phyloP scores from a whole-genome alignment of 2,888 invertebrate genomes.

The Megalurothrips usitatus region DNA sequence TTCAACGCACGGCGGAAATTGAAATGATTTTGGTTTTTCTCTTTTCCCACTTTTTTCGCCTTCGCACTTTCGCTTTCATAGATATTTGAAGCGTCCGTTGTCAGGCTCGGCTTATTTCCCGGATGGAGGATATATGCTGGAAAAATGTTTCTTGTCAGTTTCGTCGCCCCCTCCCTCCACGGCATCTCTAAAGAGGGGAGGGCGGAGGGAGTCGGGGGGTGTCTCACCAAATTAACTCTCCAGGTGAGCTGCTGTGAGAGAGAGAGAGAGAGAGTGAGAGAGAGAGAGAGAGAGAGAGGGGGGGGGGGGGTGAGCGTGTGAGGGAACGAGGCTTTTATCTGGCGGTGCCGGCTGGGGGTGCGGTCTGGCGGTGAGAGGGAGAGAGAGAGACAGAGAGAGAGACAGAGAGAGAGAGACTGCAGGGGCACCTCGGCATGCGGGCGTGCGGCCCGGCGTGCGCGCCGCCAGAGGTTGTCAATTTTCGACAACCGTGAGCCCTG shows the following conservation, averaged over 20 bases:
- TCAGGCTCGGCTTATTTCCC: too few species aligned
- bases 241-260: background rate
- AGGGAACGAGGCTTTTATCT: background rate
- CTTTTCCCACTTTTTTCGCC: too few species aligned
- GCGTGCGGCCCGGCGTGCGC: too few species aligned
- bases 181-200: background rate
- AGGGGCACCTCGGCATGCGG: background rate
- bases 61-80: too few species aligned
- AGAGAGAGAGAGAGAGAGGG: background rate
- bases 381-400: conserved; percentile 9
- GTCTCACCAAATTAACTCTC: background rate
- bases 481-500: background rate
- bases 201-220: background rate
- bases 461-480: too few species aligned
- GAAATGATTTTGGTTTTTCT: too few species aligned
- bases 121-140: too few species aligned
- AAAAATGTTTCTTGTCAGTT: too few species aligned
- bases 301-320: too few species aligned
- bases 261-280: background rate
- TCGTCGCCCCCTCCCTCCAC: background rate
- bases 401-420: background rate
- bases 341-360: background rate
- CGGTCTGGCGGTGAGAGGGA: background rate
- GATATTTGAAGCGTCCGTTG: too few species aligned
- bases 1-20: background rate